Evolutionary conservation across 2,113 vertebrate genomes (phyloP), one percentile per base, ranked within the genome.

Genomic region (Cyprinodon brontotheroides): DNA sequence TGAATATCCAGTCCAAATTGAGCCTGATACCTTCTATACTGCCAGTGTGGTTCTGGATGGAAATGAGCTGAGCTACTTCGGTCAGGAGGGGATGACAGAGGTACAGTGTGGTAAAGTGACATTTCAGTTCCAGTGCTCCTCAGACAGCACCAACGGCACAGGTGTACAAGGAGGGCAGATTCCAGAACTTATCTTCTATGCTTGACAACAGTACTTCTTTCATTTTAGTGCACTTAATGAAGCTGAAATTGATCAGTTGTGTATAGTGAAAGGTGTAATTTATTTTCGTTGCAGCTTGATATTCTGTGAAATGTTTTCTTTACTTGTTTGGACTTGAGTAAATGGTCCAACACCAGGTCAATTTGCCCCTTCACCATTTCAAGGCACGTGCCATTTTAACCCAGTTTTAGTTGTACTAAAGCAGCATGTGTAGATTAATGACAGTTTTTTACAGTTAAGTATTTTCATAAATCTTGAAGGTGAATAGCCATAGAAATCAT

Each of bases 41-140:
- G 98, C 98, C 20, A 98, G 97, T 0, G 97, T 98, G 77, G 94
- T 99, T 68, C 93, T 99, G 84, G 98, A 99, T 36, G 98, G 98
- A 62, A 98, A 95, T 0, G 98, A 99, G 91, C 93, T 99, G 77
- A 99, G 98, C 89, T 99, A 99, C 88, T 99, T 99, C 36, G 98
- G 98, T 74, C 98, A 99, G 70, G 98, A 99, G 82, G 98, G 98
- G 65, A 97, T 99, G 98, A 99, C 98, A 3, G 98, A 99, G 89
- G 98, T 99, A 47, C 97, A 99, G 86, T 98, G 97, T 86, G 98
- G 98, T 64, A 98, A 97, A 91, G 98, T 97, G 87, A 98, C 98
- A 72, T 98, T 97, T 77, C 98, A 98, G 89, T 99, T 98, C 79
- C 98, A 99, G 94, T 99, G 98, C 83, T 99, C 98, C 17, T 99